phyloP scores from a whole-genome alignment of 2,888 invertebrate genomes.

The Callyntrura sp. region DNA sequence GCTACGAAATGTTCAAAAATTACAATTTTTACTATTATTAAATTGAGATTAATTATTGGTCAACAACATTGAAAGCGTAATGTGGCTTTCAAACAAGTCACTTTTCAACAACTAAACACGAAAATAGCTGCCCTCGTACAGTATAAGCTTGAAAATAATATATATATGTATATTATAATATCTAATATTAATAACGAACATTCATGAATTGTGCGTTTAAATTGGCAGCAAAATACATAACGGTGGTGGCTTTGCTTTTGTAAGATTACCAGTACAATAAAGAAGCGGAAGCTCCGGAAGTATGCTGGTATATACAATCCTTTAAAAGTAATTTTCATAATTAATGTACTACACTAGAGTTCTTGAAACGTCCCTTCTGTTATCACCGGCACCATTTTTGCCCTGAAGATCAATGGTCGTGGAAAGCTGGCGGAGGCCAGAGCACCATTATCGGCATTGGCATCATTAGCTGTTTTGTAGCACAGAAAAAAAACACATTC shows the following conservation, averaged over 20 bases:
- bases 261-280: not conserved
- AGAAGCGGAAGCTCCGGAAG: slow-evolving; percentile 44
- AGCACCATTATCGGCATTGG: slow-evolving; percentile 23
- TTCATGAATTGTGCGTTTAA: not conserved
- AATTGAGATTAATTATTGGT: slow-evolving; percentile 41
- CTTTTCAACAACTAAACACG: not conserved
- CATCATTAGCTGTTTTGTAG: slow-evolving; percentile 32
- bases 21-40: not conserved
- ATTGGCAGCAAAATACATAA: slow-evolving; percentile 3
- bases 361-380: slow-evolving; percentile 64
- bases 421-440: slow-evolving; percentile 55
- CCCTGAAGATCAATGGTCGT: slow-evolving; percentile 61
- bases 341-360: slow-evolving; percentile 32
- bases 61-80: slow-evolving; percentile 16
- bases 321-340: not conserved
- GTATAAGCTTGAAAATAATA: not conserved
- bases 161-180: not conserved
- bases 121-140: not conserved
- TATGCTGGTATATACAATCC: not conserved
- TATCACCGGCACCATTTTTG: slow-evolving; percentile 60
- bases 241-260: not conserved
- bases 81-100: slow-evolving; percentile 3
- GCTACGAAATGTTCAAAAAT: not conserved
- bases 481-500: not conserved
- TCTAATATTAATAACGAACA: not conserved